Percentiles rank a stretch among this genome's conserved stretches.
phyloP scores from a whole-genome alignment of 2,888 invertebrate genomes.

The Lymantria monacha region DNA sequence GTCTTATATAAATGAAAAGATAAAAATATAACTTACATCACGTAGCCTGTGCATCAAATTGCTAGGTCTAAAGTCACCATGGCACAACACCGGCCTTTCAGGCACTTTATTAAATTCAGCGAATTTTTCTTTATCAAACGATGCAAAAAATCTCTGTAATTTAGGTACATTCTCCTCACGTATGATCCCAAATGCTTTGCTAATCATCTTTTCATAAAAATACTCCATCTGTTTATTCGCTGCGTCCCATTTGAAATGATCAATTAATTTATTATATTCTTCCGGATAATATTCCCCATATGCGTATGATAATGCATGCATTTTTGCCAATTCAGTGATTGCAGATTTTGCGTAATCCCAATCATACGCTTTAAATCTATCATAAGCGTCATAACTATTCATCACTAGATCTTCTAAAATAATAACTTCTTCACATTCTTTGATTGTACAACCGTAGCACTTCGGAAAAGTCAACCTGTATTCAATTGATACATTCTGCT shows the following conservation, averaged over 20 bases:
- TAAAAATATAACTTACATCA: too few relatives aligned
- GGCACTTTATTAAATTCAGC: not conserved
- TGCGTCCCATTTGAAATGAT: not conserved
- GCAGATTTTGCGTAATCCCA: slow-evolving; percentile 41
- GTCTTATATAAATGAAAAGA: too few relatives aligned
- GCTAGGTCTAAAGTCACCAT: not conserved
- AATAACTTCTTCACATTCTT: slow-evolving; percentile 38
- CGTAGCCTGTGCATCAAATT: not conserved
- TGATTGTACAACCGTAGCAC: slow-evolving; percentile 34
- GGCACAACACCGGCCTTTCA: not conserved
- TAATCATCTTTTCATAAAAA: not conserved
- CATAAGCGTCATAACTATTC: slow-evolving; percentile 36
- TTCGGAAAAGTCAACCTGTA: slow-evolving; percentile 34
- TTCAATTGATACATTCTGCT: slow-evolving; percentile 20
- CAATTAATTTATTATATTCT: slow-evolving; percentile 20
- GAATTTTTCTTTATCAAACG: not conserved
- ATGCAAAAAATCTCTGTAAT: not conserved
- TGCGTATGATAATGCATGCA: slow-evolving; percentile 54
- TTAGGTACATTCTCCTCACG: too few relatives aligned
- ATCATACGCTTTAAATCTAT: slow-evolving; percentile 40
- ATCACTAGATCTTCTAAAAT: slow-evolving; percentile 42
- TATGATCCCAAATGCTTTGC: too few relatives aligned
- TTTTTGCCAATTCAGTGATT: slow-evolving; percentile 40
- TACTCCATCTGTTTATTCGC: not conserved
- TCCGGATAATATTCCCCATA: slow-evolving; percentile 39